These are phyloP conservation scores for Candoia aspera DNA, from an alignment of 2,113 vertebrate genomes.

Conservation along the genomic window DNA sequence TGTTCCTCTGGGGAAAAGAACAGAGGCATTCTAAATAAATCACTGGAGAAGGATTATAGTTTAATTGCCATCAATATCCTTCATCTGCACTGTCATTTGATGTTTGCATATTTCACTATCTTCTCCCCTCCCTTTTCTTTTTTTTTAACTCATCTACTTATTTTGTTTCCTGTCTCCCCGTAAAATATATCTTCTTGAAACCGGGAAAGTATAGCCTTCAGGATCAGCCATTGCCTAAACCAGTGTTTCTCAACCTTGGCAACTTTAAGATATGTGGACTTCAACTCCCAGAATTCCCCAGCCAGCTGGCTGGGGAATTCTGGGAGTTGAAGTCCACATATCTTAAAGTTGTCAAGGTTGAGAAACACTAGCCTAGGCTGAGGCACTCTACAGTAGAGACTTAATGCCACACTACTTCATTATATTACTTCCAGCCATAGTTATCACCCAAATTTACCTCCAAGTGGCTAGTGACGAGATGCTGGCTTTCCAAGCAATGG, in stretches of 20 bases:
- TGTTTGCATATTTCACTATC: background rate
- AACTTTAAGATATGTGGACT: background rate
- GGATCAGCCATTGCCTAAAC: background rate
- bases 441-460: background rate
- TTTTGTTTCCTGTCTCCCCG: background rate
- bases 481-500: background rate
- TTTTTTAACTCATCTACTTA: background rate
- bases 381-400: background rate
- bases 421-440: background rate
- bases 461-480: background rate
- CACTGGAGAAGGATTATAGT: background rate
- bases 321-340: too few species aligned
- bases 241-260: background rate
- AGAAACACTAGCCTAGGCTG: background rate
- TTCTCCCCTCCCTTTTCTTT: accelerated
- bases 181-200: slow-evolving; percentile 3
- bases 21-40: background rate
- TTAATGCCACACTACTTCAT: background rate
- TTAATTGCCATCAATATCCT: background rate
- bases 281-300: background rate
- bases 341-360: too few species aligned
- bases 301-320: background rate
- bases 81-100: background rate
- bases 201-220: background rate
- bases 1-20: background rate